A percentile compares a stretch with the other conserved stretches of the same genome.
phyloP scores from a whole-genome alignment of 2,888 invertebrate genomes.

The Macropis europaea region DNA sequence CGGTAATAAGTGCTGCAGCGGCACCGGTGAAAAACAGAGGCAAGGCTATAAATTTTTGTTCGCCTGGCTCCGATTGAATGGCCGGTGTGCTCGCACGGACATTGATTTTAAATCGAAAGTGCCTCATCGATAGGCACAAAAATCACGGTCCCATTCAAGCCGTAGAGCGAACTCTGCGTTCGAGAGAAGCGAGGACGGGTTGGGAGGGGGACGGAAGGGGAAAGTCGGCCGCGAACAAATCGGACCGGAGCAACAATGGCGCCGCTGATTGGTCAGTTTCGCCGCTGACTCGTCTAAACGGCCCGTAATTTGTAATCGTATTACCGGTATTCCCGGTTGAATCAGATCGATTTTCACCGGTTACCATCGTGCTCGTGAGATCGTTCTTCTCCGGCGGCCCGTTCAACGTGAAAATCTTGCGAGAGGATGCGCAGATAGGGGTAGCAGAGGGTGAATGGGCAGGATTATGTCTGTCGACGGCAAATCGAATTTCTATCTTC shows the following conservation, averaged over 20 bases:
- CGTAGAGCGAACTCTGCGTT: too few species aligned
- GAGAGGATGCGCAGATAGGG: background rate
- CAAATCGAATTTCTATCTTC: slow-evolving; percentile 61
- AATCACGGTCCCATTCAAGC: slow-evolving; percentile 59
- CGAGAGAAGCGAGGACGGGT: too few species aligned
- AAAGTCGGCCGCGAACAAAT: slow-evolving; percentile 23
- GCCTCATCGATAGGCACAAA: slow-evolving; percentile 32
- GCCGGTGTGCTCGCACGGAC: background rate
- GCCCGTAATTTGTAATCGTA: slow-evolving; percentile 70
- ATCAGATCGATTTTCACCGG: slow-evolving; percentile 47
- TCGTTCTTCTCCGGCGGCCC: slow-evolving; percentile 11
- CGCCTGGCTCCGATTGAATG: background rate
- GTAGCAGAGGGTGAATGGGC: background rate
- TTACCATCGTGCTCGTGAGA: background rate
- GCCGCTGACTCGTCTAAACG: slow-evolving; percentile 65
- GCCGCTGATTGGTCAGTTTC: slow-evolving; percentile 73
- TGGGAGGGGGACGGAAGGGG: too few species aligned
- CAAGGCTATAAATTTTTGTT: background rate
- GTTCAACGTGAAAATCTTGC: slow-evolving; percentile 9
- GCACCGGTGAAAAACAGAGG: slow-evolving; percentile 9
- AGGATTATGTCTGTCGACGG: slow-evolving; percentile 58
- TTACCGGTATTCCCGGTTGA: slow-evolving; percentile 52
- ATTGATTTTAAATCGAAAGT: slow-evolving; percentile 49
- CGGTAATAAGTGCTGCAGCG: background rate
- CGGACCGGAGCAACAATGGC: slow-evolving; percentile 64